Evolutionary conservation across 2,888 invertebrate genomes (phyloP), one percentile per base, ranked within the genome.

Genomic region (Lasioglossum pauxillum): DNA sequence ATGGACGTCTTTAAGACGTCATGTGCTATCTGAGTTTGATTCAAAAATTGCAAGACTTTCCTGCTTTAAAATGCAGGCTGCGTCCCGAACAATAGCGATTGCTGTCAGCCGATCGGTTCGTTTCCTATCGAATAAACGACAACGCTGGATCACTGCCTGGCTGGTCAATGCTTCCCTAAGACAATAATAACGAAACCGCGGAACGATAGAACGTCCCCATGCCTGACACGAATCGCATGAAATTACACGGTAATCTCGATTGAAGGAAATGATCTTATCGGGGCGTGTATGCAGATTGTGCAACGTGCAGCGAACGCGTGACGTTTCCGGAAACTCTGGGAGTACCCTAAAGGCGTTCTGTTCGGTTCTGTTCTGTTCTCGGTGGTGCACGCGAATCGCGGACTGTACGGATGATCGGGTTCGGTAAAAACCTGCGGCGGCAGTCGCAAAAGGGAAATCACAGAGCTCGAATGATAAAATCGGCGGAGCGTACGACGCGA

Each of bases 231-330:
- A 88, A 88, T 71, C 77, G 87, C 82, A 80, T 85, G 76, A 91
- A 90, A 92, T 92, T 90, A 89, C 86, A 90, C 82, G 64, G 88
- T 82, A 85, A 91, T 92, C 92, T 85, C 88, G 85, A 92, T 92
- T 88, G 84, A 84, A 80, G 85, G 72, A 81, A 84, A 90, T 64
- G 89, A 90, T 92, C 84, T 91, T 90, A 90, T 91, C 91, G 82
- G 72, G 79, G 69, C 85, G 82, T 82, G 77, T 73, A 83, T 85
- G 87, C 76, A 85, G 83, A 88, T 89, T 80, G 85, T 83, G 88
- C 87, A 74, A 85, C 80, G 78, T 77, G 86, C 75, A 79, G 35
- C 82, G 71, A n/a, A 44, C 64, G 46, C 60, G 46, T 31, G 73
- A 78, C 64, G 84, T 88, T 88, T 89, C 89, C 86, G 86, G 85